Evolutionary conservation across 2,113 vertebrate species (phyloP).

Genomic region (Clarias macrocephalus): DNA sequence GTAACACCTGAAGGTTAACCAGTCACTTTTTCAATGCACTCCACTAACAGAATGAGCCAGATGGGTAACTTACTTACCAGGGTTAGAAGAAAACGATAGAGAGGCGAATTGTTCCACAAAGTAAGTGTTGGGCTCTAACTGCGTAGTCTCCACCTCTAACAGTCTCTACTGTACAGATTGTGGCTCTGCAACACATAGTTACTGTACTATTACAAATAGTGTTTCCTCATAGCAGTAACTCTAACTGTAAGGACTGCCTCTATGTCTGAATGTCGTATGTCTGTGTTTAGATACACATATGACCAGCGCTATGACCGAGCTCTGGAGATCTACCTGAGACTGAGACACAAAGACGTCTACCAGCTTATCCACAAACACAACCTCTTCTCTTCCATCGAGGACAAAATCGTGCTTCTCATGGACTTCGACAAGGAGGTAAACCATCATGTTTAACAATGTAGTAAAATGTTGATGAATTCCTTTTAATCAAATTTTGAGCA

Average conservation of each 20-base stretch:
- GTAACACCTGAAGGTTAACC: neutral
- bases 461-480: neutral
- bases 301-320: slow-evolving; percentile 96
- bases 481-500: neutral
- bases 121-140: neutral
- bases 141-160: neutral
- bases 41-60: neutral
- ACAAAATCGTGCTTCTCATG: slow-evolving; percentile 98
- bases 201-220: neutral
- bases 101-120: neutral
- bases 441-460: neutral
- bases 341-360: slow-evolving; percentile 95
- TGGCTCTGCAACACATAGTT: neutral
- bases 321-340: slow-evolving; percentile 91
- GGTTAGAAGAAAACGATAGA: neutral
- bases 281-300: slow-evolving; percentile 84
- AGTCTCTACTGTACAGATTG: neutral
- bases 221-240: neutral
- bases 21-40: neutral
- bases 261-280: neutral
- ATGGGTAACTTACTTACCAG: neutral
- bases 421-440: slow-evolving; percentile 96
- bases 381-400: slow-evolving; percentile 94
- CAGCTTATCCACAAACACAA: slow-evolving; percentile 97
- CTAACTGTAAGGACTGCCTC: neutral